Conservation (phyloP, 2,888 invertebrate species). For the Notocelia uddmanniana region DNA sequence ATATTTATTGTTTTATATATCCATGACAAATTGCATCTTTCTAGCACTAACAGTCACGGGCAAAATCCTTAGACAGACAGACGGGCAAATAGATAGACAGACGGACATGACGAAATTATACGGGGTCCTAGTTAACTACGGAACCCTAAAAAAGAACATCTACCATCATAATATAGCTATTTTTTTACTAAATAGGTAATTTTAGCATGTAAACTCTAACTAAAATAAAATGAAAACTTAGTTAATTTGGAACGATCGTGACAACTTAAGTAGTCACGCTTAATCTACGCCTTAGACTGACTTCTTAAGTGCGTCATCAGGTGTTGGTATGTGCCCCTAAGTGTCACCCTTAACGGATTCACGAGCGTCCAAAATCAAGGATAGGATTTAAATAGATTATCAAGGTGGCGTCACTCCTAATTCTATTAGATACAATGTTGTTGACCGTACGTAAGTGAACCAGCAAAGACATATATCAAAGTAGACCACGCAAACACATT, state of each 20-base stretch:
- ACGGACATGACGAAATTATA: too few relatives aligned
- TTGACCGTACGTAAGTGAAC: constrained; percentile 40
- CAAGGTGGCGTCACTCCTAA: constrained; percentile 34
- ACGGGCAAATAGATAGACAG: too few relatives aligned
- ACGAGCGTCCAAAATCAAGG: constrained; percentile 35
- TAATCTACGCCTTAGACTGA: background rate
- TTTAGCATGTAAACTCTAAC: too few relatives aligned
- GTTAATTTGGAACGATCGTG: background rate
- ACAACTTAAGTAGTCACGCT: background rate
- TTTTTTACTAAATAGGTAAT: too few relatives aligned
- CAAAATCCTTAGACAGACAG: too few relatives aligned
- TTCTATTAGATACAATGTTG: constrained; percentile 41
- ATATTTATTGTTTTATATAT: too few relatives aligned
- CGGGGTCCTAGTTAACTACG: too few relatives aligned
- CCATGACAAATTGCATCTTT: too few relatives aligned
- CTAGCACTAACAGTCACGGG: too few relatives aligned
- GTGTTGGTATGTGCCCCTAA: background rate
- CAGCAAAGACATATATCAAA: background rate
- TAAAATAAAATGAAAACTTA: too few relatives aligned
- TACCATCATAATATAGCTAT: too few relatives aligned
- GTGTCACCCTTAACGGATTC: constrained; percentile 1
- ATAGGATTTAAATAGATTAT: constrained; percentile 34
- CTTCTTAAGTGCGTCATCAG: background rate
- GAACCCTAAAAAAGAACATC: too few relatives aligned
- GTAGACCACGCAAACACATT: background rate